Evolutionary conservation across 2,113 vertebrate genomes (phyloP), one percentile per base, ranked within the genome.

Genomic region (Pelvicachromis taeniatus): DNA sequence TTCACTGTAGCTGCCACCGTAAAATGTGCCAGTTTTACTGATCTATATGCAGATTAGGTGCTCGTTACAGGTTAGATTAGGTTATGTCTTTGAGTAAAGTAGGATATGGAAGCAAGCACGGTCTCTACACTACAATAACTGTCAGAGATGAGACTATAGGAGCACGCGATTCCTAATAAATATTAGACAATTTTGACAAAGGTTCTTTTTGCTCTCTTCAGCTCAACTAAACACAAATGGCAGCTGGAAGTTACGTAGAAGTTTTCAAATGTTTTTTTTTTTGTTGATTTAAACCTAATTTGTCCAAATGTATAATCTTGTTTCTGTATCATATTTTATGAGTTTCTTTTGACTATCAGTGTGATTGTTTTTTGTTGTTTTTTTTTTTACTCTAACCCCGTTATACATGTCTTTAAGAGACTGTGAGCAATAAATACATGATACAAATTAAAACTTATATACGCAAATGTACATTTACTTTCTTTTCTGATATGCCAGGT

Each of bases 1-100:
- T 73, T 89, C 55, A 73, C 73, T 17, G 42, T 42, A 85, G 81
- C 53, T 53, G 50, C 19, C 16, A 17, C 21, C 48, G 16, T 48
- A 33, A 75, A 80, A 29, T 38, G 21, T 35, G 9, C 5, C 19
- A 0, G 26, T 70, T 82, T 70, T 23, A 33, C 17, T 14, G 6
- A 14, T 31, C 45, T 53, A 19, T 11, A 26, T 19, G 21, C 38
- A 75, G 59, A 73, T 81, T 75, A 77, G 12, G 31, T 8, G n/a
- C 7, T 21, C 14, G 5, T 42, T 65, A 58, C 19, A 78, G 16
- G 29, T 45, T 40, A 63, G 14, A 65, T 42, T 40, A 50, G 11
- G 59, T 80, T 26, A 45, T 33, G 26, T 31, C 23, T 50, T 75
- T 75, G 42, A 75, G 42, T 29, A 31, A 45, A 29, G 14, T 1